Evolutionary conservation across 2,888 invertebrate species (phyloP), one percentile per base, ranked within the genome.

Genomic region (Prenolepis imparis): DNA sequence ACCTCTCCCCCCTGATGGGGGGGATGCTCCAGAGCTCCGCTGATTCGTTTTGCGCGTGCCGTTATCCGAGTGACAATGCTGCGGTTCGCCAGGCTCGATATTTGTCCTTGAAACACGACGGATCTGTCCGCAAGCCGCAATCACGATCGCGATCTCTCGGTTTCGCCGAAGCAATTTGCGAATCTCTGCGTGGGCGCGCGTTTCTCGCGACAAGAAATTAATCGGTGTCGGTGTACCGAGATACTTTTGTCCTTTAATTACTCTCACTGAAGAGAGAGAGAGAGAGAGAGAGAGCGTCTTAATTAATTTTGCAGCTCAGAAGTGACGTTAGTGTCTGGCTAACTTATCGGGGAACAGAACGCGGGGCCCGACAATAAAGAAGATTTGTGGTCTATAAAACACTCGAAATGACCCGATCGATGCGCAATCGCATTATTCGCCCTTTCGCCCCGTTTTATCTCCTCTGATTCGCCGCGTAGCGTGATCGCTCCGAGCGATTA

Each of bases 321-420:
- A 77, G 52, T 41, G 66, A 61, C 48, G 39, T 77, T 52, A 77
- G 82, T 74, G 78, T 72, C 75, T 67, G 63, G 59, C 85, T 84
- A 78, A 85, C 78, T 84, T 83, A 78, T 85, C 82, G 75, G 81
- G 21, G 61, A 63, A 70, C 70, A 32, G 83, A 86, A 74, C 66
- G 80, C 68, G 63, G 57, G 70, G 83, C 12, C 77, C 59, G 77
- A 63, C 87, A 70, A 85, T 86, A 85, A 88, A 89, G 78, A 84
- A 87, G 86, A 87, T 90, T 90, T 87, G 87, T 87, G 86, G 86
- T 84, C 89, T 82, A 90, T 90, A 90, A 90, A 90, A 82, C 85
- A 86, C 73, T 74, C 83, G 70, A 72, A 87, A 87, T 61, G 86
- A 81, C 64, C 77, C 67, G 67, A 36, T 74, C 78, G 78, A 73